Conservation (phyloP, 2,797 vertebrate genomes). For the Caiman crocodilus region DNA sequence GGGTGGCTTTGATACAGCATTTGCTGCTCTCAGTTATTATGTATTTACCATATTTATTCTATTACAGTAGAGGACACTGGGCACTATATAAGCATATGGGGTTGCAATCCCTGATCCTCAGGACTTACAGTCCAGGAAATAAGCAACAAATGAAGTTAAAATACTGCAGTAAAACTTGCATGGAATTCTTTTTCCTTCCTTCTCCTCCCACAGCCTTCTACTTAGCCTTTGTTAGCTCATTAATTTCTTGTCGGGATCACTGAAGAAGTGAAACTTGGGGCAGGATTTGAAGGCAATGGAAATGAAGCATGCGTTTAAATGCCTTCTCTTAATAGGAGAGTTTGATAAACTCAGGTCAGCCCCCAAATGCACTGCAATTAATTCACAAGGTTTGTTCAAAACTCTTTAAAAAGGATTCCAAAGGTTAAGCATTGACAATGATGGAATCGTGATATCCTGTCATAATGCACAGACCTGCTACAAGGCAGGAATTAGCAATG, state of each 20-base stretch:
- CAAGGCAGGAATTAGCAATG: neutral
- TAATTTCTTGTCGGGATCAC: neutral
- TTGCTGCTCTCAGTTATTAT: neutral
- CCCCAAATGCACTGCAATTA: neutral
- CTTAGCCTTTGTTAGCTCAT: constrained; percentile 21
- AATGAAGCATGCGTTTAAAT: accelerated
- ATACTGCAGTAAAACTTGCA: neutral
- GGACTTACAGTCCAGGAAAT: neutral
- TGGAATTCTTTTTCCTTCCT: neutral
- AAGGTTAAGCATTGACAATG: neutral
- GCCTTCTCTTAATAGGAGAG: neutral
- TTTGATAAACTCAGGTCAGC: neutral
- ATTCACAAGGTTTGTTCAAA: neutral
- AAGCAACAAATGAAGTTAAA: neutral
- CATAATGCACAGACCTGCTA: accelerated
- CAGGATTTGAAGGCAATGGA: neutral
- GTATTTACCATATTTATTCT: neutral
- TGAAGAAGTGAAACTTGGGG: neutral
- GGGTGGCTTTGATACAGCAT: neutral
- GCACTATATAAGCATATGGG: neutral
- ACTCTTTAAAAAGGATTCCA: neutral
- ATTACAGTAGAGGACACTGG: neutral
- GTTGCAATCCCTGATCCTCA: neutral
- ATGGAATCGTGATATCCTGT: neutral
- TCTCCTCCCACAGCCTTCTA: neutral